Percentiles rank a stretch among this genome's conserved stretches.
These are phyloP conservation scores for Drosophila seguyi DNA, from an alignment of 1,140 invertebrate species.

Conservation along the genomic window DNA sequence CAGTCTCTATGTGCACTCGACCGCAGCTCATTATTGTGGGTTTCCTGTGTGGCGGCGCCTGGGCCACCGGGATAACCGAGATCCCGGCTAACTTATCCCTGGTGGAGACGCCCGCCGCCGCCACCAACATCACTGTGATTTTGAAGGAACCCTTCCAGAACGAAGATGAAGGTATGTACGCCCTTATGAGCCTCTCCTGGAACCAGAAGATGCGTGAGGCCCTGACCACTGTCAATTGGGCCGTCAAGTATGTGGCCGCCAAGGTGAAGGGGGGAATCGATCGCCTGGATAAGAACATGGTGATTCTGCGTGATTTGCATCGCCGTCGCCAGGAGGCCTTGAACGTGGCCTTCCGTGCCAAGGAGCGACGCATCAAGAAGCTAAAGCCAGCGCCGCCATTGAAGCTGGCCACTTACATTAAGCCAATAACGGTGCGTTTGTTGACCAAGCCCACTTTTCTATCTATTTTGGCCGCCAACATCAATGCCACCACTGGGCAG, in stretches of 20 bases:
- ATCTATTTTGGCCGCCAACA: not conserved
- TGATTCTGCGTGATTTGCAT: not conserved
- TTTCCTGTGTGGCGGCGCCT: not conserved
- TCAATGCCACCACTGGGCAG: not conserved
- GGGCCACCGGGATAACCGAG: not conserved
- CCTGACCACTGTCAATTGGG: no score
- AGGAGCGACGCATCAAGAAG: not conserved
- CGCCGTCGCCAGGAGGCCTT: not conserved
- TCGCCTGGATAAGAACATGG: not conserved
- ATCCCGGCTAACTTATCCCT: not conserved
- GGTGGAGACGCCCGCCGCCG: no score
- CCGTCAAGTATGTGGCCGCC: not conserved
- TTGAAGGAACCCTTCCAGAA: not conserved
- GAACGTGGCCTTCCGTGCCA: not conserved
- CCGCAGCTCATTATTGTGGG: not conserved
- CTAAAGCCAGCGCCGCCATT: rapidly evolving
- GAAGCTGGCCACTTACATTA: no score
- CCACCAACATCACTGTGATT: not conserved
- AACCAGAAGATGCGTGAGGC: not conserved
- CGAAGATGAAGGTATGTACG: not conserved
- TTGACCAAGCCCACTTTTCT: not conserved
- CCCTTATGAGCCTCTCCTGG: not conserved
- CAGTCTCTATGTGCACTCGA: not conserved
- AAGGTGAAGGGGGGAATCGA: no score
- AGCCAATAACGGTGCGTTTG: not conserved